These are phyloP conservation scores for Carterocephalus palaemon DNA, from an alignment of 2,888 invertebrate genomes.

Conservation along the genomic window DNA sequence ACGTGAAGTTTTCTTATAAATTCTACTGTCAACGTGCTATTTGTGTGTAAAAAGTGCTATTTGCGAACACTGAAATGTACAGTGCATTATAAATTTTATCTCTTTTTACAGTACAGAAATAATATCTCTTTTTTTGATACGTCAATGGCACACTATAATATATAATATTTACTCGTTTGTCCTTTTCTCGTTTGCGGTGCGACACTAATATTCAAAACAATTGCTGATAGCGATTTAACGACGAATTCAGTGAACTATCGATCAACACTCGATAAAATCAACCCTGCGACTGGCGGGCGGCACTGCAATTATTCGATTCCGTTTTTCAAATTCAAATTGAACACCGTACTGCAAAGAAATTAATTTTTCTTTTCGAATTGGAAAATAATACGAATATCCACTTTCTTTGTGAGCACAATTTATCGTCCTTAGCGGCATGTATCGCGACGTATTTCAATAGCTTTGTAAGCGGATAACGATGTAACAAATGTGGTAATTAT, in stretches of 20 bases:
- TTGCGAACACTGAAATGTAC: too few relatives aligned
- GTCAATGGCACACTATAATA: too few relatives aligned
- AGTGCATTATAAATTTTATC: too few relatives aligned
- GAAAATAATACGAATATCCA: conserved; percentile 25
- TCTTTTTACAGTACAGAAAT: too few relatives aligned
- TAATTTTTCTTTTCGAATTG: conserved; percentile 30
- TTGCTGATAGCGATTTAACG: conserved; percentile 37
- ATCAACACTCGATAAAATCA: conserved; percentile 51
- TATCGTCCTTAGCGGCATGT: too few relatives aligned
- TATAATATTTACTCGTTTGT: too few relatives aligned
- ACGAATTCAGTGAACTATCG: conserved; percentile 42
- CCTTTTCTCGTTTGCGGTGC: background rate
- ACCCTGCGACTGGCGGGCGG: conserved; percentile 42
- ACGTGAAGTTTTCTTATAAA: too few relatives aligned
- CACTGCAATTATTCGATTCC: conserved; percentile 31
- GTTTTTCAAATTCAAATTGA: conserved; percentile 38
- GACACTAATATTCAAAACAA: conserved; percentile 7
- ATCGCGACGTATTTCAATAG: too few relatives aligned
- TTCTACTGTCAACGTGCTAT: too few relatives aligned
- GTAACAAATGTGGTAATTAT: conserved; percentile 6
- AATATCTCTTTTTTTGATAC: too few relatives aligned
- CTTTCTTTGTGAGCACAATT: conserved; percentile 3
- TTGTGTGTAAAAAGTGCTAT: too few relatives aligned
- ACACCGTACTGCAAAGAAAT: conserved; percentile 22
- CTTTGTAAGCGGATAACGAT: background rate